These are phyloP conservation scores for Macrotis lagotis DNA, from an alignment of 2,113 vertebrate genomes.

Conservation along the genomic window DNA sequence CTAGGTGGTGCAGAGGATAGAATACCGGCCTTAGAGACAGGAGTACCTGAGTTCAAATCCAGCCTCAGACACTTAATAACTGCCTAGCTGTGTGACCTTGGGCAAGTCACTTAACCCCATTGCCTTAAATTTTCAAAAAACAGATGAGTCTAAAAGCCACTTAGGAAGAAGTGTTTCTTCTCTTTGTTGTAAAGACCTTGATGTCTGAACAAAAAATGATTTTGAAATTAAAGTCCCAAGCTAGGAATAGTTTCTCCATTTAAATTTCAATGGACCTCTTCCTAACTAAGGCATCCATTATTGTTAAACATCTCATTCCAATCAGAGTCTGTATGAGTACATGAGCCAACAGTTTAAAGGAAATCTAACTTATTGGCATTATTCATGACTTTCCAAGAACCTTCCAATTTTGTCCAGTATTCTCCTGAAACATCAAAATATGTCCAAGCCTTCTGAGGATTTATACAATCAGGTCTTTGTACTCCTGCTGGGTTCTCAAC, in stretches of 20 bases:
- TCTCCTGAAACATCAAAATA: background rate
- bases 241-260: background rate
- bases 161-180: background rate
- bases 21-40: no score
- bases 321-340: background rate
- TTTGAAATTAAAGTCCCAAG: background rate
- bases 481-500: background rate
- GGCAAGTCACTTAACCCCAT: no score
- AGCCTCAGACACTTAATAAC: no score
- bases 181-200: background rate
- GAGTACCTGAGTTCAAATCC: no score
- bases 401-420: background rate
- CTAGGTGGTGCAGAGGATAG: no score
- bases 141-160: no score
- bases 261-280: constrained; percentile 2
- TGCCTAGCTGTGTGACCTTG: no score
- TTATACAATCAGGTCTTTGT: background rate
- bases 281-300: background rate
- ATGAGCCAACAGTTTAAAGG: background rate
- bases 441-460: background rate
- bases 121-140: no score
- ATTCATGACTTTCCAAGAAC: constrained; percentile 29
- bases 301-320: constrained; percentile 1
- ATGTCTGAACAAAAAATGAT: background rate
- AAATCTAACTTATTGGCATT: background rate